Evolutionary conservation across 1,140 invertebrate species (phyloP), one percentile per base, ranked within the genome.

Genomic region (Pseudobourletiella spinata): DNA sequence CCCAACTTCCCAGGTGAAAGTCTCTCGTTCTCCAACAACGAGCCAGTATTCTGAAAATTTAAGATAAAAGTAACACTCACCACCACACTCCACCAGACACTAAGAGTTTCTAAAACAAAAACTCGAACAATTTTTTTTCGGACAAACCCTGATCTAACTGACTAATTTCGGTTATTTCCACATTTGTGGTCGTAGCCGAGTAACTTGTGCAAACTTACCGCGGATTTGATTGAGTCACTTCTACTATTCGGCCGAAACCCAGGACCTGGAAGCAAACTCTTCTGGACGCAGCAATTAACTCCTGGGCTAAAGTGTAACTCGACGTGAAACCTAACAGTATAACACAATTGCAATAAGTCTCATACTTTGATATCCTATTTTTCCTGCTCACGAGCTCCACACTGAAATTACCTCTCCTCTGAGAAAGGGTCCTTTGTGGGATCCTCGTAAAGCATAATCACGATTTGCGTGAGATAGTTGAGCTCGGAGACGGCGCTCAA

Each of bases 401-500:
- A n/a, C n/a, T n/a, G n/a, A 60, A 57, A 65, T 39, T 66, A 74
- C 77, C 89, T 82, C 76, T 91, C 88, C 72, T 94, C 89, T 15
- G 88, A 91, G 39, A 79, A 83, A 0, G 88, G 87, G 76, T 92
- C 91, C 76, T 98, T 97, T 0, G 91, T 96, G 3, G 93, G 93
- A 78, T 99, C 95, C 78, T 99, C 95, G 74, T 98, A 98, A n/a
- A 98, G 77, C 94, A 98, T 98, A 3, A 99, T 91, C 0, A 98
- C 94, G 54, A 98, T 91, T 77, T 99, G 96, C 0, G 95, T 96
- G 89, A 99, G 94, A 75, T 99, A 99, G 78, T 99, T 99, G 1
- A 99, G 81, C 76, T 99, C 97, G 0, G 94, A 91, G 1, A 98
- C 93, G 80, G 92, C 91, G 50, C 88, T 91, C 1, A 99, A 86